Evolutionary conservation across 2,888 invertebrate genomes (phyloP), one percentile per base, ranked within the genome.

Genomic region (Xestia rhomboidea): DNA sequence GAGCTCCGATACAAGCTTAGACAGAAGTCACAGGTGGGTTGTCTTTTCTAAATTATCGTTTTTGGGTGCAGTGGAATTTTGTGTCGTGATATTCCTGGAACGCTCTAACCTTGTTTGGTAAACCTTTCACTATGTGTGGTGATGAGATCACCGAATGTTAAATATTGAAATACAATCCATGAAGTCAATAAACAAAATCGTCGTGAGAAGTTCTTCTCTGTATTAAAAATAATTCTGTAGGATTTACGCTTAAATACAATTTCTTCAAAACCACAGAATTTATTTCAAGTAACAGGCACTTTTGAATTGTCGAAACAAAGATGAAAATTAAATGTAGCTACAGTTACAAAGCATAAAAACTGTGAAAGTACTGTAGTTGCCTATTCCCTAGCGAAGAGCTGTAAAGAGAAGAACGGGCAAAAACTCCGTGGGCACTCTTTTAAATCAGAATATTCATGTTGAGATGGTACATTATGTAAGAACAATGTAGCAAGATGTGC

Each of bases 1-100:
- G 98, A 99, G 94, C 97, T 99, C 5, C 97, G 98, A 89, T 99
- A 98, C 97, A 98, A 98, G 91, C 97, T 99, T 77, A 97, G 98
- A 90, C 98, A 98, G 93, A 98, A 98, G 93, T 98, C 98, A 76
- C 98, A 98, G 94, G 98, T 98, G 66, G 27, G 38, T 34, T 24
- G 24, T 41, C 8, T 24, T 62, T 62, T 34, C 49, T 38, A 21
- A 51, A 46, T 54, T 38, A 38, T 15, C 13, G 34, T 70, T 34
- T 62, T 15, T 62, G 15, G 7, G 49, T 51, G 7, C 13, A 13
- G 24, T 24, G 18, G n/a, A 51, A 18, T 41, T 5, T 18, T 38
- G 27, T 27, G 49, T 51, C 38, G 49, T 11, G 27, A 46, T 21
- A 34, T 71, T 30, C 21, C 21, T 30, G 10, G 30, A 78, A 49